These are phyloP conservation scores for Muscicapa comitata DNA, from an alignment of 2,797 vertebrate genomes.

Conservation along the genomic window DNA sequence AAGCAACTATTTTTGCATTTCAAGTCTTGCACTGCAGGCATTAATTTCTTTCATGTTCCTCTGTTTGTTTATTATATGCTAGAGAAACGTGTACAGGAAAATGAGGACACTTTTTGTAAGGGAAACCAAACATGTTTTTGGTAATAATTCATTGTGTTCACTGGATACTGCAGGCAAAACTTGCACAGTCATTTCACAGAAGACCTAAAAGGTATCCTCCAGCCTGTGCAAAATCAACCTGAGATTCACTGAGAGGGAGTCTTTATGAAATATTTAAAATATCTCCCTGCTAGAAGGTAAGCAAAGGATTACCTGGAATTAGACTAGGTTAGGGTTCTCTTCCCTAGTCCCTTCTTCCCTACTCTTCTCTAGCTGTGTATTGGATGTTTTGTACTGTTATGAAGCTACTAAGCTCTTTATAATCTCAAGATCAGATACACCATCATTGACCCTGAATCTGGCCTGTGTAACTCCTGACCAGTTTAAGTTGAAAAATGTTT, in stretches of 20 bases:
- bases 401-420: neutral
- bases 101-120: neutral
- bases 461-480: neutral
- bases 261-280: neutral
- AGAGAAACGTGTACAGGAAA: neutral
- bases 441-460: neutral
- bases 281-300: neutral
- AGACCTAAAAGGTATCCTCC: neutral
- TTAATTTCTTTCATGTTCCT: slow-evolving; percentile 51
- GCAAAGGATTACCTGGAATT: neutral
- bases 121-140: neutral
- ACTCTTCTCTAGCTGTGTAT: neutral
- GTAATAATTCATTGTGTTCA: neutral
- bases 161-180: neutral
- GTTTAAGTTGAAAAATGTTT: neutral
- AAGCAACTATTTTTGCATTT: slow-evolving; percentile 63
- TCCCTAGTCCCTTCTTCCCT: neutral
- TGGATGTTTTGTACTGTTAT: neutral
- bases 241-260: neutral
- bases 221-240: neutral
- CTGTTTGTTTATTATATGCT: slow-evolving; percentile 37
- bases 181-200: neutral
- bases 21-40: neutral
- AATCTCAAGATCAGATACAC: neutral
- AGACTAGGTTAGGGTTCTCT: neutral